phyloP scores from a whole-genome alignment of 2,113 vertebrate genomes.

The Pagrus major region DNA sequence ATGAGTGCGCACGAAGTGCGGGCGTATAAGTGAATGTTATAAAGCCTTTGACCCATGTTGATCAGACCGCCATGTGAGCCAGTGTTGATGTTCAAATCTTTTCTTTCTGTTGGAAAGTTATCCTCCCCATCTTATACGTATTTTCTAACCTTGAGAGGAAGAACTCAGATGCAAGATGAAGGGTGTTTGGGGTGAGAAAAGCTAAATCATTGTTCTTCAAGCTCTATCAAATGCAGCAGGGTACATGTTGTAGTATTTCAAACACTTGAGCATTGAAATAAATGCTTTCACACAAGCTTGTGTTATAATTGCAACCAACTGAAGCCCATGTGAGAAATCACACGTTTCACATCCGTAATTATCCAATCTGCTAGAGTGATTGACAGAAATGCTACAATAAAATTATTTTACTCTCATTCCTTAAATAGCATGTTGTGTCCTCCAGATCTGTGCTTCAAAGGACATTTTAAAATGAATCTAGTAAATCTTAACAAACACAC shows the following conservation, averaged over 20 bases:
- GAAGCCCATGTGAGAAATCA: not conserved
- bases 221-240: not conserved
- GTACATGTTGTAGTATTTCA: not conserved
- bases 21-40: slow-evolving; percentile 38
- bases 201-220: not conserved
- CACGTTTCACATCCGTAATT: not conserved
- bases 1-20: slow-evolving; percentile 53
- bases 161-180: slow-evolving; percentile 23
- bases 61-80: slow-evolving; percentile 50
- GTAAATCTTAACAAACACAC: not conserved
- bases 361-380: not conserved
- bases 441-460: not conserved
- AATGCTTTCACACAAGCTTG: not conserved
- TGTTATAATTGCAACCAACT: not conserved
- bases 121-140: slow-evolving; percentile 1
- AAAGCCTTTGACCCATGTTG: slow-evolving; percentile 52
- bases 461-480: not conserved
- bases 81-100: slow-evolving; percentile 56
- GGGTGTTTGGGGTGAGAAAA: not conserved
- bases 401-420: not conserved
- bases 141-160: slow-evolving; percentile 50
- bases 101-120: slow-evolving; percentile 6
- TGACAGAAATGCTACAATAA: not conserved
- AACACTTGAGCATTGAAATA: not conserved
- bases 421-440: not conserved